Conservation (phyloP, 2,797 vertebrate species). For the Glossophaga mutica region DNA sequence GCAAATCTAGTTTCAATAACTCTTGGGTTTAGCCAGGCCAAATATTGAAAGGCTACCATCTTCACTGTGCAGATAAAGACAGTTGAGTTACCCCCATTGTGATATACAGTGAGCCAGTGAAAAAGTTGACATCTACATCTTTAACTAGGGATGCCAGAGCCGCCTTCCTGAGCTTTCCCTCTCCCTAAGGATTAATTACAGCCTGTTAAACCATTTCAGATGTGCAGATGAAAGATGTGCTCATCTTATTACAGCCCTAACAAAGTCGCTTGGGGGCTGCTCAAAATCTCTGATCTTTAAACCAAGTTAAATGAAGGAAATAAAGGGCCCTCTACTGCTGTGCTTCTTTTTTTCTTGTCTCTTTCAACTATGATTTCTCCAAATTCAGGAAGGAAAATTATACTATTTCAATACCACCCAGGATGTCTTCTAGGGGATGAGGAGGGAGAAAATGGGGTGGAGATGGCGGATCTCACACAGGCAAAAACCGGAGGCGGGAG, state of each 20-base stretch:
- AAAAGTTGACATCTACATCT: background rate
- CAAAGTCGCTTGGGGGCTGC: constrained; percentile 16
- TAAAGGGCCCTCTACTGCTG: background rate
- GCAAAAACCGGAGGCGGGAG: background rate
- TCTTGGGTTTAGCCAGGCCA: background rate
- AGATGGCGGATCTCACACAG: background rate
- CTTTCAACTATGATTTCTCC: background rate
- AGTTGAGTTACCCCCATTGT: background rate
- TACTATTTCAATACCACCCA: background rate
- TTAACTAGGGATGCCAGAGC: background rate
- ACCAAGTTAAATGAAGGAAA: constrained; percentile 60
- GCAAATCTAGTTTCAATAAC: background rate
- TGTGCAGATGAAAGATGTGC: constrained; percentile 58
- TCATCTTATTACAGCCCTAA: constrained; percentile 39
- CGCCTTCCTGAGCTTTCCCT: background rate
- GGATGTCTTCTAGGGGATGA: background rate
- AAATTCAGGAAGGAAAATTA: background rate
- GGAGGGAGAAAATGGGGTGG: background rate
- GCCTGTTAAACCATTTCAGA: constrained; percentile 61
- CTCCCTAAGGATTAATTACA: constrained; percentile 58
- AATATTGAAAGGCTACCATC: background rate
- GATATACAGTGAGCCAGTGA: background rate
- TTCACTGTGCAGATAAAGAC: background rate
- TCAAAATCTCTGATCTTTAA: constrained; percentile 52
- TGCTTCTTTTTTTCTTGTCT: background rate